A percentile compares a stretch with the other conserved stretches of the same genome.
Conservation (phyloP, 2,797 vertebrate species). For the Stomatorhinus walkeri region DNA sequence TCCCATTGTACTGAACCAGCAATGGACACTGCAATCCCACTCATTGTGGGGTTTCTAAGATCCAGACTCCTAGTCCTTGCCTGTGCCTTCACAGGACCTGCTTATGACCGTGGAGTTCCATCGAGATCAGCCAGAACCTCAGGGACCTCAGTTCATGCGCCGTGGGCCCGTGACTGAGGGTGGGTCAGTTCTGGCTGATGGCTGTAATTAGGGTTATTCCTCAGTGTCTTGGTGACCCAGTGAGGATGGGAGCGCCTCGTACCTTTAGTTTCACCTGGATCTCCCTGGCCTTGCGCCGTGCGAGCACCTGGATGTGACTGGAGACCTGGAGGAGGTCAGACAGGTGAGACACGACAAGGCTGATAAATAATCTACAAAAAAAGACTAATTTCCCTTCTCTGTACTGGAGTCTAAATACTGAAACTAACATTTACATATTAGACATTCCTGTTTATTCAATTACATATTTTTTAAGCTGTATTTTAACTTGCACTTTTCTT, state of each 20-base stretch:
- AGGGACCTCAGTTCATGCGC: not conserved
- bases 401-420: not conserved
- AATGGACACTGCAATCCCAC: not conserved
- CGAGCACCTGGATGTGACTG: constrained; percentile 93
- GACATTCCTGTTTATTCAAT: not conserved
- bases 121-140: not conserved
- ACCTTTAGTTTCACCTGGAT: constrained; percentile 98
- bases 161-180: not conserved
- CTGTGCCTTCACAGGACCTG: not conserved
- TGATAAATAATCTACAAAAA: not conserved
- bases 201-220: not conserved
- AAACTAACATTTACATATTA: not conserved
- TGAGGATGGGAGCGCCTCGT: constrained; percentile 43
- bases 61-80: not conserved
- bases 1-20: not conserved
- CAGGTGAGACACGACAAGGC: not conserved
- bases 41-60: not conserved
- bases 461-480: not conserved
- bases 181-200: not conserved
- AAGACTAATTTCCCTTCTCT: not conserved
- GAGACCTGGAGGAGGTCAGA: constrained; percentile 69
- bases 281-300: constrained; percentile 89
- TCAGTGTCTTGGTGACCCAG: not conserved
- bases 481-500: not conserved
- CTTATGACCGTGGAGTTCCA: not conserved